Evolutionary conservation across 2,888 invertebrate species (phyloP), one percentile per base, ranked within the genome.

Genomic region (Phrixothrix hirtus): DNA sequence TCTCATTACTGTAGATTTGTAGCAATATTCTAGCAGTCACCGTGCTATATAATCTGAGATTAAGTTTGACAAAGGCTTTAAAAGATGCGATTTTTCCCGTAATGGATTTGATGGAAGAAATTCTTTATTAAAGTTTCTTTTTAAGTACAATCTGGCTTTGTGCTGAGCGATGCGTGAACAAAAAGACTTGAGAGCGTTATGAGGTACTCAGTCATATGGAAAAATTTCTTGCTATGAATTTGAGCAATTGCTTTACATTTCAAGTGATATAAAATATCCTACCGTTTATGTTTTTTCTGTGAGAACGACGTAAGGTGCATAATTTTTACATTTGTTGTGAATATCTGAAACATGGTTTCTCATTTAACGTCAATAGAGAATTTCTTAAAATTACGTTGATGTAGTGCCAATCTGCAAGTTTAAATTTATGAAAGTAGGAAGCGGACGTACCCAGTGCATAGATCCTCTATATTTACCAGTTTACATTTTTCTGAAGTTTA

Each of bases 61-160:
- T 49, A 37, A 49, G 49, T 49, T 49, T 49, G 35, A 49, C 36
- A 36, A 36, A 49, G 31, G 21, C 36, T 49, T 42, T 47, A 47
- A 46, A 49, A 49, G 35, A 49, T 49, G 49, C 49, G 21, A 42
- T 42, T 49, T 49, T 26, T 35, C 29, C 34, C 21, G 35, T 49
- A 42, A 49, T 49, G 49, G 42, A 42, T 49, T 49, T 49, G 36
- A 42, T 42, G 49, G 42, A 42, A 49, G 35, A 49, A 49, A 49
- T 42, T 49, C 49, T 49, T 49, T 49, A 49, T 49, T 49, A 50
- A 50, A 50, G 37, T 43, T 43, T 37, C 37, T 43, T 44, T 44
- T 43, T 44, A 50, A 50, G 50, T 50, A 37, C 43, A 37, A 43
- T 50, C 44, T 38, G 30, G 42, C 42, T 38, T 42, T 38, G 35